Percentiles rank a stretch among this genome's conserved stretches.
Conservation (phyloP, 1,140 invertebrate species). For the Brachionus rubens region DNA sequence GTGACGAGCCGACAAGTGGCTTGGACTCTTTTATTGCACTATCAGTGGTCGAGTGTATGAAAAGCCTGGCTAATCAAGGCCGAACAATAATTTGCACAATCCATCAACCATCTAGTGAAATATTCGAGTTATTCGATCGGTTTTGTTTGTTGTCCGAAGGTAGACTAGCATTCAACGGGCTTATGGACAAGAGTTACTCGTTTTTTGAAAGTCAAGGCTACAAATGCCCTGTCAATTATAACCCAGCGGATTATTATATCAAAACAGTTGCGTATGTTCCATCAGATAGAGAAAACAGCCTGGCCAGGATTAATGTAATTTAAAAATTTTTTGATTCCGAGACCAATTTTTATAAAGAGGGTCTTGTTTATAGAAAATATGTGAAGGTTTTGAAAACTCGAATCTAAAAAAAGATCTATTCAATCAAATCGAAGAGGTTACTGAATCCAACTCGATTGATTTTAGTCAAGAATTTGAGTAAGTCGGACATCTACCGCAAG, state of each 20-base stretch:
- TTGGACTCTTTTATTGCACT: slow-evolving; percentile 87
- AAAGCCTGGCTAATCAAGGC: slow-evolving; percentile 70
- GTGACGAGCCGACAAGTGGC: slow-evolving; percentile 91
- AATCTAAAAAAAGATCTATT: not conserved
- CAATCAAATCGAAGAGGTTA: not conserved
- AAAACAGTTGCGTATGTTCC: slow-evolving; percentile 81
- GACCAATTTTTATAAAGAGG: not conserved
- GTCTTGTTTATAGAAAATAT: slow-evolving; percentile 18
- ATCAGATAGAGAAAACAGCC: slow-evolving; percentile 69
- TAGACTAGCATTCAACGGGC: slow-evolving; percentile 81
- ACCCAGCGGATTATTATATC: slow-evolving; percentile 92
- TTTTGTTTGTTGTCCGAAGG: slow-evolving; percentile 86
- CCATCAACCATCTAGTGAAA: slow-evolving; percentile 89
- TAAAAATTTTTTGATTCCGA: not conserved
- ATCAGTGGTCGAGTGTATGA: slow-evolving; percentile 75
- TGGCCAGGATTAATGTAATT: slow-evolving; percentile 34
- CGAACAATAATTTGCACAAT: slow-evolving; percentile 90
- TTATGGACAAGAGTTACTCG: slow-evolving; percentile 70
- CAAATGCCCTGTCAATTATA: slow-evolving; percentile 72
- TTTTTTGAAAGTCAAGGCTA: slow-evolving; percentile 69
- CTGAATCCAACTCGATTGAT: not conserved
- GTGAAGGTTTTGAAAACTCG: slow-evolving; percentile 16
- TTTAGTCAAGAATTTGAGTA: too few relatives aligned
- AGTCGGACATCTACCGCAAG: too few relatives aligned
- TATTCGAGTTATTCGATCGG: slow-evolving; percentile 85